Evolutionary conservation across 2,113 vertebrate species (phyloP).

Genomic region (Dicentrarchus labrax): DNA sequence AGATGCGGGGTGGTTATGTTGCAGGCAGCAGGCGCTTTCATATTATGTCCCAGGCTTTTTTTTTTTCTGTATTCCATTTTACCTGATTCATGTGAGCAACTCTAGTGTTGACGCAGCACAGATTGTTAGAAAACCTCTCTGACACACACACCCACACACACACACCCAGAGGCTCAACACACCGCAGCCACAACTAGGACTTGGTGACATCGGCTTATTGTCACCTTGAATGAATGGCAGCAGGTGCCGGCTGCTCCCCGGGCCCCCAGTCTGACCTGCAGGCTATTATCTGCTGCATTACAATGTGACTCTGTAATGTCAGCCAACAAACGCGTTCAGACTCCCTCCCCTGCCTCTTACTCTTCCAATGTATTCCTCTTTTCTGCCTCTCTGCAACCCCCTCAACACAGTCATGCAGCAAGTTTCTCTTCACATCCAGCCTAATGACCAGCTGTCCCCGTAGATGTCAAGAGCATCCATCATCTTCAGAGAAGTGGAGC

Average conservation of each 20-base stretch:
- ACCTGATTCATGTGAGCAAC: slow-evolving; percentile 13
- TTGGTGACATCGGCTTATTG: slow-evolving; percentile 60
- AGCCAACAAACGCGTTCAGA: slow-evolving; percentile 45
- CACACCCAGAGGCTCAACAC: slow-evolving; percentile 29
- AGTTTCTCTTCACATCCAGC: slow-evolving; percentile 60
- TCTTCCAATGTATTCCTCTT: slow-evolving; percentile 22
- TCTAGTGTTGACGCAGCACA: slow-evolving; percentile 14
- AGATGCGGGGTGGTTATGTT: slow-evolving; percentile 30
- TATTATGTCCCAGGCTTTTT: slow-evolving; percentile 6
- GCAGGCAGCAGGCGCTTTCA: slow-evolving; percentile 14
- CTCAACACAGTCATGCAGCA: background rate
- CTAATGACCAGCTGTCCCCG: slow-evolving; percentile 70
- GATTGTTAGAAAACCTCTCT: slow-evolving; percentile 40
- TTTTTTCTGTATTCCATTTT: background rate
- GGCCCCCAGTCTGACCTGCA: slow-evolving; percentile 57
- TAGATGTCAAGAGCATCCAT: slow-evolving; percentile 66
- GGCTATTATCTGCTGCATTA: slow-evolving; percentile 74
- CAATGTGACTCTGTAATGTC: slow-evolving; percentile 67
- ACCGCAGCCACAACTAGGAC: slow-evolving; percentile 48
- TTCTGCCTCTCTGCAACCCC: background rate
- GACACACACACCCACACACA: background rate
- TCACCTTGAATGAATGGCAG: slow-evolving; percentile 78
- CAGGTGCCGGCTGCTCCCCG: slow-evolving; percentile 63
- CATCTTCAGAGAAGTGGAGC: slow-evolving; percentile 60
- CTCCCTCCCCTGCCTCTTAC: slow-evolving; percentile 25